phyloP scores from a whole-genome alignment of 1,140 invertebrate genomes.

The Drosophila mayri region DNA sequence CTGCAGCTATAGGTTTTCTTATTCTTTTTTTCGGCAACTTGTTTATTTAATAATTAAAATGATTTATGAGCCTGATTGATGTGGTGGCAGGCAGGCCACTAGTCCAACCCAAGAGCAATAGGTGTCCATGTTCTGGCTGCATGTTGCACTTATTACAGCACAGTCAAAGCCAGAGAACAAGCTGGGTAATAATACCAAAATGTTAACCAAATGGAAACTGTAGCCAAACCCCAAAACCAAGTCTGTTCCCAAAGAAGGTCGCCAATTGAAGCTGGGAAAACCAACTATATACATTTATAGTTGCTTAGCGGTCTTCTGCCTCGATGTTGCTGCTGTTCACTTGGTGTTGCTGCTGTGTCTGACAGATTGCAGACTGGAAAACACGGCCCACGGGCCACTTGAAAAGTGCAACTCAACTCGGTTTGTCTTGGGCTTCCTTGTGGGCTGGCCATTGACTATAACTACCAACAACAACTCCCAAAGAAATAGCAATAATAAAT shows the following conservation, averaged over 20 bases:
- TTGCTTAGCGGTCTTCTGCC: conserved; percentile 59
- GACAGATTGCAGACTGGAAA: conserved; percentile 42
- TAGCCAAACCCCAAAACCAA: conserved; percentile 56
- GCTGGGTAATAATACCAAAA: conserved; percentile 51
- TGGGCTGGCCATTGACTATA: conserved; percentile 52
- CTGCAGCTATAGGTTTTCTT: neutral
- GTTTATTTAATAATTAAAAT: conserved; percentile 84
- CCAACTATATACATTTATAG: conserved; percentile 13
- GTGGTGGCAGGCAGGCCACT: conserved; percentile 38
- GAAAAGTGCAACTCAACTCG: conserved; percentile 39
- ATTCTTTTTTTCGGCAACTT: conserved; percentile 43
- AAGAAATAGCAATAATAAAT: conserved; percentile 15
- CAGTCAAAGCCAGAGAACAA: conserved; percentile 16
- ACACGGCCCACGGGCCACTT: conserved; percentile 43
- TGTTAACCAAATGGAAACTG: conserved; percentile 13
- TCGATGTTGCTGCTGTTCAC: conserved; percentile 37
- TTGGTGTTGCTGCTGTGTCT: conserved; percentile 29
- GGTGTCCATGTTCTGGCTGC: conserved; percentile 59
- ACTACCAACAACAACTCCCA: neutral
- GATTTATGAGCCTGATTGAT: conserved; percentile 81
- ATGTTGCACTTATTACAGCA: conserved; percentile 59
- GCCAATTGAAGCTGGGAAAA: conserved; percentile 60
- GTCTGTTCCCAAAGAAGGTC: conserved; percentile 55
- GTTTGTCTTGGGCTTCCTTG: conserved; percentile 55
- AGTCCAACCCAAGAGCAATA: conserved; percentile 35